phyloP scores from a whole-genome alignment of 2,888 invertebrate species.

The Dromius quadrimaculatus region DNA sequence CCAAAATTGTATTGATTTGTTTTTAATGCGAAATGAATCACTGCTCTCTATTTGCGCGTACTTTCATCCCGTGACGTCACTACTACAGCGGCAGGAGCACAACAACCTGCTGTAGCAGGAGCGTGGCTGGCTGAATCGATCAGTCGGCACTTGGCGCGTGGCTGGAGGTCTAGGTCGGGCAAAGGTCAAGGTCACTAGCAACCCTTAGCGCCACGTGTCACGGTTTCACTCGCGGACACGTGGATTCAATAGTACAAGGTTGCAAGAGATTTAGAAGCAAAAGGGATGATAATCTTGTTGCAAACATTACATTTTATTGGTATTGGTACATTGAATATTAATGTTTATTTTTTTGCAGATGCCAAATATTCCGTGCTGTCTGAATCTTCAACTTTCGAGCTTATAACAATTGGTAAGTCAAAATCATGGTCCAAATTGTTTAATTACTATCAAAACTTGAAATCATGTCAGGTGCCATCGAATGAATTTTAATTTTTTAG shows the following conservation, averaged over 20 bases:
- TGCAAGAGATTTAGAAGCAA: too few relatives aligned
- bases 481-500: conserved; percentile 25
- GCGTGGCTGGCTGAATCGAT: conserved; percentile 55
- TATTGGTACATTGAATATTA: too few relatives aligned
- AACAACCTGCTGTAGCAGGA: not conserved
- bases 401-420: conserved; percentile 27
- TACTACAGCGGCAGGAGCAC: not conserved
- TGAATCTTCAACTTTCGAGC: not conserved
- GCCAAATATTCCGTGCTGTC: conserved; percentile 8
- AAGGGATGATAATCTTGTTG: too few relatives aligned
- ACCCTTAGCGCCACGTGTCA: conserved; percentile 56
- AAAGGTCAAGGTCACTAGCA: conserved; percentile 53
- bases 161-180: conserved; percentile 55
- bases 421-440: not conserved
- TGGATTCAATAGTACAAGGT: too few relatives aligned
- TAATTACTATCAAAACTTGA: conserved; percentile 18
- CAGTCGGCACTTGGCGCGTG: conserved; percentile 35
- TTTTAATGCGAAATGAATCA: too few relatives aligned
- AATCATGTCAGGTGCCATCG: not conserved
- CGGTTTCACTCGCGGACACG: conserved; percentile 54
- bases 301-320: too few relatives aligned
- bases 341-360: conserved; percentile 9
- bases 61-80: not conserved
- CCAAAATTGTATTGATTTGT: too few relatives aligned
- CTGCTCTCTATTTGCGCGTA: not conserved